Evolutionary conservation across 1,140 invertebrate genomes (phyloP), one percentile per base, ranked within the genome.

Genomic region (Sarcophaga bullata): DNA sequence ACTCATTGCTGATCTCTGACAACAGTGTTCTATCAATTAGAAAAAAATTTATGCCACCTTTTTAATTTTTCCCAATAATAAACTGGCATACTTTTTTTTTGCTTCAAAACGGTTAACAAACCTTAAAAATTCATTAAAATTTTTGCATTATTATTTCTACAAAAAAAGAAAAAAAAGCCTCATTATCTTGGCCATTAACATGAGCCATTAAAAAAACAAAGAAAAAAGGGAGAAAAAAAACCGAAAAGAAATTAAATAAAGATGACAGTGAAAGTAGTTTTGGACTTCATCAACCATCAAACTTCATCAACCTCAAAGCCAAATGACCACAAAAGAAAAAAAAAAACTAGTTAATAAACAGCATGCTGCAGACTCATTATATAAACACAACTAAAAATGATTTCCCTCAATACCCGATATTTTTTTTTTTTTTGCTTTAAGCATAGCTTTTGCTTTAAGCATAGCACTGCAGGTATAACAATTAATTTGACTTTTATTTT

Each of bases 201-300:
- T n/a, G n/a, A n/a, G n/a, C n/a, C n/a, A n/a, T n/a, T n/a, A n/a
- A n/a, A n/a, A n/a, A n/a, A n/a, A n/a, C n/a, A n/a, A n/a, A n/a
- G n/a, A n/a, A n/a, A n/a, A n/a, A n/a, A n/a, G n/a, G n/a, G n/a
- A 72, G 19, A n/a, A 72, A 17, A 37, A 37, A 37, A 37, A 37
- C 1, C 25, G 4, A 37, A 37, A 37, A 1, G 6, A 1, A 10
- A 3, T 52, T 0, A 52, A 46, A 73, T 46, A 78, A 78, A 19
- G 75, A 50, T 78, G 75, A 78, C 75, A 78, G 75, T 78, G 75
- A 78, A 78, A 78, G 75, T 78, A 50, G 75, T 76, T 76, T 78
- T 19, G n/a, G 17, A 25, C 7, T 68, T 10, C 6, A 19, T n/a
- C n/a, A n/a, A n/a, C n/a, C 62, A 68, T n/a, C n/a, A 19, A 68